A percentile compares a stretch with the other conserved stretches of the same genome.
Evolutionary conservation across 1,140 invertebrate genomes (phyloP).

Genomic region (Mylabris phalerata): DNA sequence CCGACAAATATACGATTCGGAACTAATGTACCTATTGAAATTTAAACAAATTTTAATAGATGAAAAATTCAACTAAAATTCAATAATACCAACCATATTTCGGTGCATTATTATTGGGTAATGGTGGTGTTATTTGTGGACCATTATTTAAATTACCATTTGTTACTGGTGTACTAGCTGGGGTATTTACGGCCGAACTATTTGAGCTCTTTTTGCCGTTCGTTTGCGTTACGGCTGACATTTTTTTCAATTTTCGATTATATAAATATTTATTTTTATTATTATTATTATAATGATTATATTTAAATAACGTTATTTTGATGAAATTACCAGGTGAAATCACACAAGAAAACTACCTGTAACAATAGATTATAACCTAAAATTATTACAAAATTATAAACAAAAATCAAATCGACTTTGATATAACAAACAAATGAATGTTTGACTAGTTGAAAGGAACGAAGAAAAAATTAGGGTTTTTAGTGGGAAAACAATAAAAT

Average conservation of each 20-base stretch:
- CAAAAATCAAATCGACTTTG: no score
- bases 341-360: constrained; percentile 16
- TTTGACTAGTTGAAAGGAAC: no score
- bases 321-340: constrained; percentile 3
- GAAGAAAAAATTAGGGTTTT: background rate
- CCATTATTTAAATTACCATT: background rate
- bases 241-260: constrained; percentile 11
- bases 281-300: constrained; percentile 1
- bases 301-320: no score
- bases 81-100: constrained; percentile 25
- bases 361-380: no score
- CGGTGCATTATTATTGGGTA: constrained; percentile 31
- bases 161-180: constrained; percentile 31
- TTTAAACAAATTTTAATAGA: background rate
- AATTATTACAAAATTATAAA: no score
- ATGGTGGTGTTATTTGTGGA: constrained; percentile 22
- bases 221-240: constrained; percentile 22
- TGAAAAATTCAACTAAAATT: background rate
- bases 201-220: constrained; percentile 29
- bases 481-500: constrained; percentile 18
- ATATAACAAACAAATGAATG: no score
- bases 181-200: constrained; percentile 31
- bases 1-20: constrained; percentile 93
- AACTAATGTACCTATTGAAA: constrained; percentile 60
- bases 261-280: background rate